Evolutionary conservation across 1,140 invertebrate genomes (phyloP).

Genomic region (Meloidogyne hapla): DNA sequence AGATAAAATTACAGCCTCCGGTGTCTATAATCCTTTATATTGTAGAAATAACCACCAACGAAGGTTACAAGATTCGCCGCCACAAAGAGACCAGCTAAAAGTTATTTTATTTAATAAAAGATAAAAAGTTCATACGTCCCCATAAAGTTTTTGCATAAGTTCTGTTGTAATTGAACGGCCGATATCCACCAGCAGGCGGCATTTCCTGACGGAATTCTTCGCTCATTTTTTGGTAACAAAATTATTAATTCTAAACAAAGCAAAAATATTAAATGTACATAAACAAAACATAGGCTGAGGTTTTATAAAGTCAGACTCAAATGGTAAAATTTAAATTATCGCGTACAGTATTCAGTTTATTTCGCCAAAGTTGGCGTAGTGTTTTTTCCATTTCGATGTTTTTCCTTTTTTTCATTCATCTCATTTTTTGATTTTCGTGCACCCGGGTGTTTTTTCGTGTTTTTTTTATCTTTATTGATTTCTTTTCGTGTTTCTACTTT

Average conservation of each 20-base stretch:
- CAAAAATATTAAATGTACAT: background rate
- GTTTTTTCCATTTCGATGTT: too few species aligned
- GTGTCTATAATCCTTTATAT: constrained; percentile 33
- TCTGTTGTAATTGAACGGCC: constrained; percentile 52
- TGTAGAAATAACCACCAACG: constrained; percentile 52
- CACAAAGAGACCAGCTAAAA: constrained; percentile 11
- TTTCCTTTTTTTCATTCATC: too few species aligned
- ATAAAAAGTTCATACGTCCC: constrained; percentile 51
- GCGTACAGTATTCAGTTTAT: too few species aligned
- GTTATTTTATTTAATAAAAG: background rate
- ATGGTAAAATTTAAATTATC: too few species aligned
- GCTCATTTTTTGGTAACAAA: background rate
- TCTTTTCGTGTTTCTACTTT: too few species aligned
- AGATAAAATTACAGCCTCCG: background rate
- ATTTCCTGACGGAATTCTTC: constrained; percentile 62
- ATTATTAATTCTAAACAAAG: background rate
- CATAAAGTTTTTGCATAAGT: constrained; percentile 59
- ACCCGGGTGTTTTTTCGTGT: too few species aligned
- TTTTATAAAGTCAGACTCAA: too few species aligned
- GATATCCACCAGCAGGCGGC: constrained; percentile 65
- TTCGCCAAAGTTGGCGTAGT: too few species aligned
- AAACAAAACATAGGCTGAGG: too few species aligned
- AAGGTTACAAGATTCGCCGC: constrained; percentile 54
- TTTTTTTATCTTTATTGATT: too few species aligned
- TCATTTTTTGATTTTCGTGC: too few species aligned